Evolutionary conservation across 2,113 vertebrate species (phyloP), one percentile per base, ranked within the genome.

Genomic region (Tragelaphus buxtoni): DNA sequence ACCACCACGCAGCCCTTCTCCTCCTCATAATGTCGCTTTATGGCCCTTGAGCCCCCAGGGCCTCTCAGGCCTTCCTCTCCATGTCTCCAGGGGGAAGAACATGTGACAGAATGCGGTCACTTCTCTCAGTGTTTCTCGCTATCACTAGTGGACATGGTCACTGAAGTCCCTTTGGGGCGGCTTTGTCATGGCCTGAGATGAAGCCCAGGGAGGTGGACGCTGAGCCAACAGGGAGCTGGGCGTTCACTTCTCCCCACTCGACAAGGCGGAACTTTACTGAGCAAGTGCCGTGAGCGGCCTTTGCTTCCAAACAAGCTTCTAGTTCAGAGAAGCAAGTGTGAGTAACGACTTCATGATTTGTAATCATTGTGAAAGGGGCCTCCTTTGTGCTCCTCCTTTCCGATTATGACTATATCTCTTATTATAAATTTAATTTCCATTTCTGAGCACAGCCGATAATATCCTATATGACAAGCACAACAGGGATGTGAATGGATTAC

Each of bases 351-450:
- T 97, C 89, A 95, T 97, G 97, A 98, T 98, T 94, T 98, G 98
- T 97, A 98, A 98, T 98, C 95, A 97, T 82, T 42, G 24, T 0
- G 18, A 91, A 92, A 74, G 87, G 96, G 93, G 18, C 96, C 84
- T 93, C 97, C 93, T 94, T 55, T 77, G 93, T 79, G 47, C 80
- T 84, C 85, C 80, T 84, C 85, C 92, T 91, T 83, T 63, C 94
- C 82, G 74, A 96, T 98, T 97, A 96, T 88, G 39, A 86, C 89
- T 61, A 45, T 96, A 96, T 88, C 96, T 89, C 95, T 97, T 94
- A 97, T 65, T 98, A 96, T 95, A 98, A 98, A 93, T 97, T 97
- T 97, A 98, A 98, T 98, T 97, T 98, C 97, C 97, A 95, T 97
- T 97, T 98, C 95, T 58, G 90, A 96, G 96, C 56, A 55, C 11